A percentile compares a stretch with the other conserved stretches of the same genome.
phyloP scores from a whole-genome alignment of 2,113 vertebrate genomes.

The Choloepus hoffmanni region DNA sequence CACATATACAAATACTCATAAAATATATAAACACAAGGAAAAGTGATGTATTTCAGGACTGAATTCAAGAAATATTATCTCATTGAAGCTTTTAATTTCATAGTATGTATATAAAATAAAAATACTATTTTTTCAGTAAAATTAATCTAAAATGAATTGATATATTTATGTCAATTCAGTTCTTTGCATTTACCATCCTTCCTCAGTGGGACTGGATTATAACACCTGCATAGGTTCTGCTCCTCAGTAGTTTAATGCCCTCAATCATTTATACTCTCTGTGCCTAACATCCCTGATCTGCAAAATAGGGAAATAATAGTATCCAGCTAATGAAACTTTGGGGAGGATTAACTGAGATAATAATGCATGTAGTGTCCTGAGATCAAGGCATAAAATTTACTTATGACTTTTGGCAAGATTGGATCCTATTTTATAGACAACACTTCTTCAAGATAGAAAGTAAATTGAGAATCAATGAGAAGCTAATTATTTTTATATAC shows the following conservation, averaged over 20 bases:
- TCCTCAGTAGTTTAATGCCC: background rate
- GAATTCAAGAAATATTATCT: background rate
- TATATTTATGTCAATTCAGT: background rate
- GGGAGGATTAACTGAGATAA: background rate
- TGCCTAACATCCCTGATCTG: background rate
- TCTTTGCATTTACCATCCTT: background rate
- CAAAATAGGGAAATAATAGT: background rate
- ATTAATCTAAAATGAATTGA: background rate
- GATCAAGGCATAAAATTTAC: background rate
- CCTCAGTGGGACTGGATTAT: background rate
- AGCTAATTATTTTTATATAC: background rate
- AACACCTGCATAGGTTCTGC: background rate
- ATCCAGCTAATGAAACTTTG: background rate
- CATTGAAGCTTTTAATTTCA: background rate
- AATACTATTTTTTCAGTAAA: background rate
- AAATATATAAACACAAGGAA: background rate
- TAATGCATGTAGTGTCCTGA: background rate
- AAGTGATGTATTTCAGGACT: background rate
- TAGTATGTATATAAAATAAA: background rate
- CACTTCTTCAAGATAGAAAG: background rate
- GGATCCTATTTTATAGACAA: background rate
- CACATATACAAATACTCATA: background rate
- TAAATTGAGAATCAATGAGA: background rate
- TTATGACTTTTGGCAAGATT: background rate
- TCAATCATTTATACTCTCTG: background rate